Percentiles rank a stretch among this genome's conserved stretches.
phyloP scores from a whole-genome alignment of 2,113 vertebrate species.

The Thunnus thynnus region DNA sequence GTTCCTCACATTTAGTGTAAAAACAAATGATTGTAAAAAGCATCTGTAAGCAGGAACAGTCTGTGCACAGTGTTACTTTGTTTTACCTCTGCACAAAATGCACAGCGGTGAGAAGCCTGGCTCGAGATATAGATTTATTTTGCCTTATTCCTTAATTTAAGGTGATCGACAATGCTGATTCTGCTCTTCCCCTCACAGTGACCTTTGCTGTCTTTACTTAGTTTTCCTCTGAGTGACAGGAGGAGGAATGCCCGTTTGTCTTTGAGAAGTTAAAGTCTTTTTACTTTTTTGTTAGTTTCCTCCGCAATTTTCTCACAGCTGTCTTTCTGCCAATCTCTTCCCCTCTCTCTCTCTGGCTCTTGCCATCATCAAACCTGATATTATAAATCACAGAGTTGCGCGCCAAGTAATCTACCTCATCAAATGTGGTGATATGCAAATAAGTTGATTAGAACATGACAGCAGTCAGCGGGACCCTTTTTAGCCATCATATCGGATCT shows the following conservation, averaged over 20 bases:
- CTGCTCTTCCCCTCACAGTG: neutral
- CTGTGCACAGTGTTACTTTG: neutral
- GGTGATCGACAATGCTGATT: constrained; percentile 14
- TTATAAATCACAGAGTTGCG: constrained; percentile 25
- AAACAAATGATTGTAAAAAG: neutral
- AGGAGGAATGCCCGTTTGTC: constrained; percentile 17
- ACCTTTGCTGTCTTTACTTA: constrained; percentile 9
- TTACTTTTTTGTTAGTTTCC: constrained; percentile 4
- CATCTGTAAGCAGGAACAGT: neutral
- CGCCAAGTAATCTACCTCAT: constrained; percentile 59
- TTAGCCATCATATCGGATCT: constrained; percentile 31
- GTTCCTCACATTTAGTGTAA: neutral
- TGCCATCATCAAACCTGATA: constrained; percentile 20
- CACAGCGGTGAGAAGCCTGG: neutral
- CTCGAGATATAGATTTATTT: neutral
- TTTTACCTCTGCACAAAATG: constrained; percentile 2
- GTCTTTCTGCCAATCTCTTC: constrained; percentile 36
- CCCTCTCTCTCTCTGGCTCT: constrained; percentile 10
- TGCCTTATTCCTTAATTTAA: neutral
- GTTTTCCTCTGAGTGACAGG: neutral
- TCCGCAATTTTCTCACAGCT: constrained; percentile 23
- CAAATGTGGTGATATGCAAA: constrained; percentile 65
- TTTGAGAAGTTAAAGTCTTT: constrained; percentile 45
- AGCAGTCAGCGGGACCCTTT: constrained; percentile 55
- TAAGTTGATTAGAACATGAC: constrained; percentile 51